Conservation (phyloP, 2,888 invertebrate species). For the Lepidocyrtinus sp. region DNA sequence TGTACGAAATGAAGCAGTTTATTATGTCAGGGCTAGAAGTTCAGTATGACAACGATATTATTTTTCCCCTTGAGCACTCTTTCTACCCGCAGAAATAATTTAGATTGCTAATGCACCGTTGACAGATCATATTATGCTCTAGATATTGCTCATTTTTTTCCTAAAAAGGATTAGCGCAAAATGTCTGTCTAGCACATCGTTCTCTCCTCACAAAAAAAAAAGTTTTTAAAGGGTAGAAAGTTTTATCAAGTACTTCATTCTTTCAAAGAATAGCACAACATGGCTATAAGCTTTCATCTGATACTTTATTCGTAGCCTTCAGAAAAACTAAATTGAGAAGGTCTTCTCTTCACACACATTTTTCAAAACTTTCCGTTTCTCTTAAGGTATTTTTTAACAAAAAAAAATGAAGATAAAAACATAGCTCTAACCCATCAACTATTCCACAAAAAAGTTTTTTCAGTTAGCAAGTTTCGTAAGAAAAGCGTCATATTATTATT, state of each 20-base stretch:
- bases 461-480: slow-evolving; percentile 36
- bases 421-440: slow-evolving; percentile 2
- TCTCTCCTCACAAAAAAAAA: slow-evolving; percentile 1
- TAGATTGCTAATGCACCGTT: slow-evolving; percentile 18
- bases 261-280: neutral
- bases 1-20: neutral
- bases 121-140: slow-evolving; percentile 16
- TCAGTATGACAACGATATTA: neutral
- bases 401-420: slow-evolving; percentile 11
- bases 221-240: neutral
- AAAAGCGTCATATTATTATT: slow-evolving; percentile 14
- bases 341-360: slow-evolving; percentile 16
- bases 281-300: neutral
- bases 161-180: slow-evolving; percentile 21
- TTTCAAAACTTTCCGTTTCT: slow-evolving; percentile 2
- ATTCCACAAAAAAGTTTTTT: slow-evolving; percentile 29
- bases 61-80: neutral
- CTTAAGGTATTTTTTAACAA: slow-evolving; percentile 4
- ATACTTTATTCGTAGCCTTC: slow-evolving; percentile 15
- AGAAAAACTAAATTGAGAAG: slow-evolving; percentile 16
- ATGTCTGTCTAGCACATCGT: slow-evolving; percentile 23
- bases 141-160: slow-evolving; percentile 6
- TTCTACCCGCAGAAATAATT: slow-evolving; percentile 16
- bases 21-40: neutral
- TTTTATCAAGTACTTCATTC: slow-evolving; percentile 4